These are phyloP conservation scores for Hucho hucho DNA, from an alignment of 2,113 vertebrate species.

Conservation along the genomic window DNA sequence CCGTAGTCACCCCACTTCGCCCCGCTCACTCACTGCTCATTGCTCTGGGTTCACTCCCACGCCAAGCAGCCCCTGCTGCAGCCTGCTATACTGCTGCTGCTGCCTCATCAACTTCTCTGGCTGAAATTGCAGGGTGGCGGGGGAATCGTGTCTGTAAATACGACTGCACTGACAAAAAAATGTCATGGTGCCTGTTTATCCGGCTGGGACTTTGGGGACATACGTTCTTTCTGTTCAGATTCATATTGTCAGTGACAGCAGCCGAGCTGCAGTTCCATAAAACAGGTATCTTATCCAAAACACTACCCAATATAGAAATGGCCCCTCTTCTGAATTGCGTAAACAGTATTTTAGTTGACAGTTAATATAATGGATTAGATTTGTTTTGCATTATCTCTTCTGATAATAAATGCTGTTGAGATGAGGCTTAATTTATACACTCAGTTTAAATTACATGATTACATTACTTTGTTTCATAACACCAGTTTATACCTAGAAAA, in stretches of 20 bases:
- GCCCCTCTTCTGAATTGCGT: neutral
- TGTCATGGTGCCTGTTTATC: constrained; percentile 65
- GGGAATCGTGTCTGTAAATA: constrained; percentile 68
- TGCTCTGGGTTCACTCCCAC: constrained; percentile 50
- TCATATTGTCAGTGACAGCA: no score
- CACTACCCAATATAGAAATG: neutral
- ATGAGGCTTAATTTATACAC: neutral
- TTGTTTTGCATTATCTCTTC: neutral
- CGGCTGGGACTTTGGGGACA: constrained; percentile 45
- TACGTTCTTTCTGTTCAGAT: neutral
- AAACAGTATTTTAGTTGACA: neutral
- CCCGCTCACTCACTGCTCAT: constrained; percentile 41
- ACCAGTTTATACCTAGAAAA: neutral
- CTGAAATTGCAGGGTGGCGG: constrained; percentile 74
- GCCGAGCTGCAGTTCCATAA: neutral
- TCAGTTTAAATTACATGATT: neutral
- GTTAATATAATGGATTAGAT: neutral
- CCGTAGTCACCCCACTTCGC: constrained; percentile 55
- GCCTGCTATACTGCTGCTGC: constrained; percentile 47
- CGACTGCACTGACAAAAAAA: constrained; percentile 66
- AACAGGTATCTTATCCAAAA: neutral
- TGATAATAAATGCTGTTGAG: neutral
- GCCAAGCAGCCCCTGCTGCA: constrained; percentile 40
- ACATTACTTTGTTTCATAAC: neutral
- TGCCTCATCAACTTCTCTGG: constrained; percentile 70